Percentiles rank a stretch among this genome's conserved stretches.
Evolutionary conservation across 2,888 invertebrate genomes (phyloP).

Genomic region (Tuta absoluta): DNA sequence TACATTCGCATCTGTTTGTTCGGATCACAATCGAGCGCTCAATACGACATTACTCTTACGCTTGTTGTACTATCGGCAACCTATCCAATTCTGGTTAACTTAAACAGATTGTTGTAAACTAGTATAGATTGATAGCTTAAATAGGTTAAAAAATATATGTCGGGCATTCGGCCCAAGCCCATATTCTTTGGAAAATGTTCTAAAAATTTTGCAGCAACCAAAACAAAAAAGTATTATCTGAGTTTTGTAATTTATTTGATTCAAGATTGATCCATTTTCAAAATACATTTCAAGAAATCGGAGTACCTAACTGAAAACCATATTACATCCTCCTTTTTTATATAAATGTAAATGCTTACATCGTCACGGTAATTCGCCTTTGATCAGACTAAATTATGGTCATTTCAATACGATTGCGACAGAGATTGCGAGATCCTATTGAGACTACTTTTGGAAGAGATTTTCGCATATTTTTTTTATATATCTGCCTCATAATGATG

Average conservation of each 20-base stretch:
- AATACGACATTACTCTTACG: neutral
- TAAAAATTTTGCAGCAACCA: too few relatives aligned
- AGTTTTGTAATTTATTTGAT: too few relatives aligned
- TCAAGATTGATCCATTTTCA: too few relatives aligned
- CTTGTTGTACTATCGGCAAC: neutral
- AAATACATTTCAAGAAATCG: neutral
- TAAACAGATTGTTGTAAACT: too few relatives aligned
- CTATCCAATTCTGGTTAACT: neutral
- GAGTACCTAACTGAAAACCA: neutral
- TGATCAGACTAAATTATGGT: conserved; percentile 42
- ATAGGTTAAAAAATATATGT: too few relatives aligned
- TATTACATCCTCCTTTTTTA: too few relatives aligned
- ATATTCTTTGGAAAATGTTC: too few relatives aligned
- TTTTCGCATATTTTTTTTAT: neutral
- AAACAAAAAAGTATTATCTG: too few relatives aligned
- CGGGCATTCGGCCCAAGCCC: too few relatives aligned
- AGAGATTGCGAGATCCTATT: conserved; percentile 51
- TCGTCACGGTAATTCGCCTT: conserved; percentile 16
- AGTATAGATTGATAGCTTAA: too few relatives aligned
- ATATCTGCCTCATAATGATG: neutral
- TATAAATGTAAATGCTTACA: neutral
- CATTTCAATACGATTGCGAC: conserved; percentile 51
- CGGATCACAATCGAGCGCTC: neutral
- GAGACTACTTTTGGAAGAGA: neutral
- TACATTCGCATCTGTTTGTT: conserved; percentile 5